Base-by-base conservation (phyloP, 2,113 vertebrate genomes). In the Callithrix jacchus region DNA sequence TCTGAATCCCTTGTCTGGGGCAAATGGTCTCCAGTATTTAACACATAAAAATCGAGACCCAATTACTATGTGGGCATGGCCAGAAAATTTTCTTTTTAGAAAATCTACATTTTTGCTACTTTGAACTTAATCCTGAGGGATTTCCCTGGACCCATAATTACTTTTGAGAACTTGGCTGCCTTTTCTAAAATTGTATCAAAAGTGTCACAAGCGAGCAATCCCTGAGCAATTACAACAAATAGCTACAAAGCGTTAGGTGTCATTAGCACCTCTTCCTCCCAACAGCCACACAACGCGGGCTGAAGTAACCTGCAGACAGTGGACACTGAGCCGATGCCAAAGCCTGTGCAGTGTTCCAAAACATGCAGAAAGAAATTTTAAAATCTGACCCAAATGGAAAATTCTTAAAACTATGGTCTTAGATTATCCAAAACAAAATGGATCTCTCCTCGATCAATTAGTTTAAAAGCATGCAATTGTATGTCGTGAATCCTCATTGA, bases 71-170 rank as follows among this genome's bases (percentile, higher is more conserved):
- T 70, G 3, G 16, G 12, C 61, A n/a, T 8, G 30, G 8, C 40
- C 82, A 85, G 30, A 89, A 56, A 70, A 12, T 66, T 84, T 73
- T n/a, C 81, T 42, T 70, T 79, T 74, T 23, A 88, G 42, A 58
- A 85, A 89, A 73, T 40, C 56, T 71, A 81, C 73, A 54, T 61
- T 96, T 91, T 80, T 83, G 86, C 40, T n/a, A 73, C 14, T 37
- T 77, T 79, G 35, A 77, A 23, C 25, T 18, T 79, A 45, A 68
- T 68, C 58, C 68, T 88, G 82, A 93, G 6, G 32, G 42, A 64
- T 32, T 89, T 52, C 61, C 64, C 54, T 32, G 32, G 68, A 56
- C 45, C 68, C 17, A 30, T 0, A 71, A 89, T 45, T 18, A 79
- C 21, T 81, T 93, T 37, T 45, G 58, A 89, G 49, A 73, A 71